Evolutionary conservation across 2,797 vertebrate species (phyloP).

Genomic region (Chelon auratus): DNA sequence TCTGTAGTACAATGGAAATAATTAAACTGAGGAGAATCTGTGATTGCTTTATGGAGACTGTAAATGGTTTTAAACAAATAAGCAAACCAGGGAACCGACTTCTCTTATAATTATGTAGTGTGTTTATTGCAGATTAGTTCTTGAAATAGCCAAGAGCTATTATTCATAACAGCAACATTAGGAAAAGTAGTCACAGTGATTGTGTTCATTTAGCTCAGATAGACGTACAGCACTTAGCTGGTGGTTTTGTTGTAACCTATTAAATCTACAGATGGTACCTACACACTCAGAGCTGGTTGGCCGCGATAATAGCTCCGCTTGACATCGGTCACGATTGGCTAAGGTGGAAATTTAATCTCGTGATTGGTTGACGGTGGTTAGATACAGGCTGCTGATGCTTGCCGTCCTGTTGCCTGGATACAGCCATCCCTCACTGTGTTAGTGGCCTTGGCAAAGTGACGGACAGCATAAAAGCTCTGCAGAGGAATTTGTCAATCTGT

Average conservation of each 20-base stretch:
- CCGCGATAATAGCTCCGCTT: constrained; percentile 48
- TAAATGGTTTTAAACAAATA: background rate
- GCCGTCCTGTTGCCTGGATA: constrained; percentile 84
- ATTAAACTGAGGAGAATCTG: constrained; percentile 12
- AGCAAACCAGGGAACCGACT: background rate
- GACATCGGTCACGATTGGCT: constrained; percentile 73
- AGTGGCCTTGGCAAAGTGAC: constrained; percentile 86
- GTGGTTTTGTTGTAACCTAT: constrained; percentile 11
- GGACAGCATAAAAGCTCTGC: constrained; percentile 81
- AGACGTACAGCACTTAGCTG: background rate
- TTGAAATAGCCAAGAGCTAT: background rate
- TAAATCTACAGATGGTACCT: constrained; percentile 19
- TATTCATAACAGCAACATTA: background rate
- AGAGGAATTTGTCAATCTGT: constrained; percentile 74
- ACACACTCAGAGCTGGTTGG: constrained; percentile 26
- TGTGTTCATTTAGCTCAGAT: background rate
- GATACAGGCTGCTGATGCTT: constrained; percentile 66
- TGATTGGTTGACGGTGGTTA: constrained; percentile 81
- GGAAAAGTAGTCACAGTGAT: background rate
- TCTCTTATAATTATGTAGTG: background rate
- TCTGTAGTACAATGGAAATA: constrained; percentile 1
- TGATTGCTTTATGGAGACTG: background rate
- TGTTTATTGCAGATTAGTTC: too few relatives aligned
- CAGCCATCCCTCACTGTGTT: constrained; percentile 79
- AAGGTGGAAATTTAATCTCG: constrained; percentile 54